phyloP scores from a whole-genome alignment of 1,140 invertebrate species.

The Drosophila nigrodunni region DNA sequence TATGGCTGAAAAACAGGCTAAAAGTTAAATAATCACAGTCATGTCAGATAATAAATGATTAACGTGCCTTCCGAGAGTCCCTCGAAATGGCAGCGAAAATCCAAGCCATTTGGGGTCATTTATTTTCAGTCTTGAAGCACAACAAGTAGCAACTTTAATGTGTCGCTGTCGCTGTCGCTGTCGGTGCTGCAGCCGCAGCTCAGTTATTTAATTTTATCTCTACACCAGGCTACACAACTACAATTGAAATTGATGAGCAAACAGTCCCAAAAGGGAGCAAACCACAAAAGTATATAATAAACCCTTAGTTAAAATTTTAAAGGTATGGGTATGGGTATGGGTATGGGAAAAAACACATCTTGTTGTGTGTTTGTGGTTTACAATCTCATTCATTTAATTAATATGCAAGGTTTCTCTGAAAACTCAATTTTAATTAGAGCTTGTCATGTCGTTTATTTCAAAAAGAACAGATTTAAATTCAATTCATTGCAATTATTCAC shows the following conservation, averaged over 20 bases:
- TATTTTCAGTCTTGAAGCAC: slow-evolving; percentile 46
- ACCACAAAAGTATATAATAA: slow-evolving; percentile 18
- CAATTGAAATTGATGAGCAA: slow-evolving; percentile 42
- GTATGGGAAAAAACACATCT: not conserved
- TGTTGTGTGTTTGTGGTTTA: not conserved
- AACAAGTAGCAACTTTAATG: slow-evolving; percentile 31
- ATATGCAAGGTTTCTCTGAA: not conserved
- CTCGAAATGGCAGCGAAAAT: slow-evolving; percentile 8
- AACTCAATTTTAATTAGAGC: no score
- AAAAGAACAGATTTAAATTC: no score
- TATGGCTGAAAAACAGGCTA: slow-evolving; percentile 54
- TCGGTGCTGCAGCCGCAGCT: not conserved
- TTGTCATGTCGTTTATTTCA: no score
- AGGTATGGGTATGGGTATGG: not conserved
- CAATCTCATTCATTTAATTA: not conserved
- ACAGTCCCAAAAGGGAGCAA: not conserved
- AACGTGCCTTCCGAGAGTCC: slow-evolving; percentile 50
- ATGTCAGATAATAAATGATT: slow-evolving; percentile 83
- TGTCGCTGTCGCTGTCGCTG: not conserved
- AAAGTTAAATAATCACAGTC: slow-evolving; percentile 80
- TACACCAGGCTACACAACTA: not conserved
- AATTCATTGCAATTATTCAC: no score
- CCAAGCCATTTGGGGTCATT: slow-evolving; percentile 60
- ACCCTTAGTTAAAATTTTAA: slow-evolving; percentile 4
- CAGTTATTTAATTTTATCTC: slow-evolving; percentile 28